These are phyloP conservation scores for Clostera curtula DNA, from an alignment of 2,888 invertebrate species.

Conservation along the genomic window DNA sequence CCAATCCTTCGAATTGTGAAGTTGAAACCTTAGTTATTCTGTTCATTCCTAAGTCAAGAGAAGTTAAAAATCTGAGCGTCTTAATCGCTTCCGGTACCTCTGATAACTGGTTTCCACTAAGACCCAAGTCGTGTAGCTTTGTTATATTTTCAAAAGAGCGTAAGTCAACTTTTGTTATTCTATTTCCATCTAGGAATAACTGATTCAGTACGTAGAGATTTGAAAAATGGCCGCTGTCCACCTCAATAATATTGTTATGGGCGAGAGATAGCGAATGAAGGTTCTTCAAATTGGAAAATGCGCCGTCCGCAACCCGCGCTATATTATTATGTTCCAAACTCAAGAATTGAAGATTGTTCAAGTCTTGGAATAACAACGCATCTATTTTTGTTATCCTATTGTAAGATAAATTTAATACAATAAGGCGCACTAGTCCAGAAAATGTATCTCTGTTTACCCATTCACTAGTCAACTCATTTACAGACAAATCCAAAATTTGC, in stretches of 20 bases:
- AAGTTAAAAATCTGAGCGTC: conserved; percentile 80
- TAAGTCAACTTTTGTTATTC: conserved; percentile 79
- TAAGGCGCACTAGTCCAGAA: conserved; percentile 81
- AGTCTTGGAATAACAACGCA: conserved; percentile 81
- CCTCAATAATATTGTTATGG: conserved; percentile 80
- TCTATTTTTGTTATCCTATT: conserved; percentile 84
- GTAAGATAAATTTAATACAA: conserved; percentile 83
- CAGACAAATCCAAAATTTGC: conserved; percentile 82
- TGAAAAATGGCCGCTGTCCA: conserved; percentile 81
- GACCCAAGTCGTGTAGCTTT: conserved; percentile 83
- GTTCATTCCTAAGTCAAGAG: conserved; percentile 88
- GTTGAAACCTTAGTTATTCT: conserved; percentile 81
- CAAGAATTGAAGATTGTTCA: conserved; percentile 83
- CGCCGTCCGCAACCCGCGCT: conserved; percentile 80
- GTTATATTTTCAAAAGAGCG: conserved; percentile 86
- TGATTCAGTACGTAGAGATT: conserved; percentile 84
- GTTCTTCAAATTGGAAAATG: conserved; percentile 84
- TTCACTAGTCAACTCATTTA: conserved; percentile 83
- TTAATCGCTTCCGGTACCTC: conserved; percentile 82
- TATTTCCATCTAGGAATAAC: conserved; percentile 83
- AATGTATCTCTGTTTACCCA: conserved; percentile 88
- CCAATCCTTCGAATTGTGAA: conserved; percentile 82
- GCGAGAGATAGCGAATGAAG: conserved; percentile 84
- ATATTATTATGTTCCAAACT: conserved; percentile 83
- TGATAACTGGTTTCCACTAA: conserved; percentile 82